Evolutionary conservation across 1,140 invertebrate genomes (phyloP), one percentile per base, ranked within the genome.

Genomic region (Formica selysi): DNA sequence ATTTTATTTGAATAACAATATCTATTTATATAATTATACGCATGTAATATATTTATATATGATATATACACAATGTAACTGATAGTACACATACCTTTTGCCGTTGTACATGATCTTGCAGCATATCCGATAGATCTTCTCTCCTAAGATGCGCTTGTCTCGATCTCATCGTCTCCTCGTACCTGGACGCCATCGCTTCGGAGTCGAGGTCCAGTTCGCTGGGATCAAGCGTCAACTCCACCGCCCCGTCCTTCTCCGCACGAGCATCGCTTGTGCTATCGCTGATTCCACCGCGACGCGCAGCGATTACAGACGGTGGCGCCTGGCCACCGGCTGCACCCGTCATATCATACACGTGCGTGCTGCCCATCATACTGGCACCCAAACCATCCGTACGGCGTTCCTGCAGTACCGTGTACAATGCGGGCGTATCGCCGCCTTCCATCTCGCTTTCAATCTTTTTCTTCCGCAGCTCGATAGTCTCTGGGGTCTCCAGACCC

Each of bases 361-460:
- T 99, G 19, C 99, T 99, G 6, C 97, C 99, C 99, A 99, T 99
- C 99, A 99, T 99, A 91, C 99, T 98, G 10, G 96, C 97, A 13
- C 98, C 98, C 76, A 99, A 96, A 79, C 97, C 96, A 73, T 99
- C 98, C 10, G 98, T 97, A 76, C 98, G 97, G 93, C 99, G 98
- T 95, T 99, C 99, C 38, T 99, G 98, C 73, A 99, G 94, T 67
- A 99, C 97, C 88, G 98, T 98, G 93, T 99, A 99, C 19, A 99
- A 94, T 1, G 98, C 97, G 32, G 98, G 98, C 1, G 98, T 98
- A 89, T 99, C 98, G 54, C 97, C 97, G 64, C 98, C 98, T 94
- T 99, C 99, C 97, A 99, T 99, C 95, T 99, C 99, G 76, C 97
- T 98, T 95, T 99, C 99, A 85, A 99, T 98, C 92, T 99, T 98